Evolutionary conservation across 2,113 vertebrate genomes (phyloP).

Genomic region (Brachyhypopomus gauderio): DNA sequence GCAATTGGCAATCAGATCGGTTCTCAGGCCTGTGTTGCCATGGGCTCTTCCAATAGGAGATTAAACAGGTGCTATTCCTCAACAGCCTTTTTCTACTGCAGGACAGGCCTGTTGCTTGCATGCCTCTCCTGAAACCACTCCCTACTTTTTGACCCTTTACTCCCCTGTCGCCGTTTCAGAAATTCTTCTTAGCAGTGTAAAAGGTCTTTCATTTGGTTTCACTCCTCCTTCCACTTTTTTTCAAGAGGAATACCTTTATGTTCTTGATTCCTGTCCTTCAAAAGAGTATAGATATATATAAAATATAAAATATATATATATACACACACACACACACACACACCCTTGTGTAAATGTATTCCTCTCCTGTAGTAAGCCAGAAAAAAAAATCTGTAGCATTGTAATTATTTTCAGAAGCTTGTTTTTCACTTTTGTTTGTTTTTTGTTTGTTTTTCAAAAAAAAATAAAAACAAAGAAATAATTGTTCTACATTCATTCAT

Average conservation of each 20-base stretch:
- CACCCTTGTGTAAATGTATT: slow-evolving; percentile 78
- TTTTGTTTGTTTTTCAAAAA: slow-evolving; percentile 75
- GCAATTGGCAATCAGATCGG: slow-evolving; percentile 48
- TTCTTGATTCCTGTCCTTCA: slow-evolving; percentile 59
- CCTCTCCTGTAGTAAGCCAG: slow-evolving; percentile 68
- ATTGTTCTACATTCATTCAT: not conserved
- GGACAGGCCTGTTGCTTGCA: slow-evolving; percentile 37
- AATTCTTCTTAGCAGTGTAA: slow-evolving; percentile 25
- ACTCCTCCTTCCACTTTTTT: slow-evolving; percentile 37
- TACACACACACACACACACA: slow-evolving; percentile 57
- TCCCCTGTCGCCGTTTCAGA: slow-evolving; percentile 9
- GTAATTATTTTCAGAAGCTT: slow-evolving; percentile 77
- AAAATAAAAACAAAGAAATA: slow-evolving; percentile 65
- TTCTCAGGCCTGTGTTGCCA: slow-evolving; percentile 43
- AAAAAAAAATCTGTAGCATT: slow-evolving; percentile 75
- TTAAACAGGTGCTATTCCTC: slow-evolving; percentile 56
- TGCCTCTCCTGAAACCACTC: slow-evolving; percentile 11
- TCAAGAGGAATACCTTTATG: slow-evolving; percentile 58
- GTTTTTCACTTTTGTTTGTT: slow-evolving; percentile 65
- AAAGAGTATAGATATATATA: slow-evolving; percentile 70
- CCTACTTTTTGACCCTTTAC: slow-evolving; percentile 10
- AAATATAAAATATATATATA: slow-evolving; percentile 70
- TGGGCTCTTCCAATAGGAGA: slow-evolving; percentile 43
- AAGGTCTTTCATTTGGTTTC: slow-evolving; percentile 23
- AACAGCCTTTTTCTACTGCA: slow-evolving; percentile 47